These are phyloP conservation scores for Casuarius casuarius DNA, from an alignment of 2,113 vertebrate genomes.

Conservation along the genomic window DNA sequence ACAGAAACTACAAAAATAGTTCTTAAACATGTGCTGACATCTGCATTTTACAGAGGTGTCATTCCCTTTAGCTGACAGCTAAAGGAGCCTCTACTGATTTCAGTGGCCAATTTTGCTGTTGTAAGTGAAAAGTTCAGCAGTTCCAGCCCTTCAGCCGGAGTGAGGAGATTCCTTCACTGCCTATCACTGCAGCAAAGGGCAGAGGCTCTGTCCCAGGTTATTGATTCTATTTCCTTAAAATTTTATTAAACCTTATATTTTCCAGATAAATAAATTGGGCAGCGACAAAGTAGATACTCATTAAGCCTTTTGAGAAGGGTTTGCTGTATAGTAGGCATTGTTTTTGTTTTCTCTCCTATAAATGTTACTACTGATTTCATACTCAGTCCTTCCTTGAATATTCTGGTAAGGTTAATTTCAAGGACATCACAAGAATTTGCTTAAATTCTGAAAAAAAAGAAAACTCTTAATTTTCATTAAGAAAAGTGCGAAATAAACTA, in stretches of 20 bases:
- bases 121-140: not conserved
- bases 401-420: conserved; percentile 31
- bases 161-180: no score
- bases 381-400: not conserved
- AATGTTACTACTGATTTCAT: not conserved
- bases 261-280: not conserved
- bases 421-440: not conserved
- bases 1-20: not conserved
- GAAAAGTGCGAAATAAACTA: conserved; percentile 24
- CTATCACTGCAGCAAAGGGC: not conserved
- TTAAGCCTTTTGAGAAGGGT: not conserved
- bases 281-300: not conserved
- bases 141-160: not conserved
- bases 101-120: not conserved
- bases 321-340: not conserved
- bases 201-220: not conserved
- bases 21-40: not conserved
- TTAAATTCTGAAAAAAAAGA: not conserved
- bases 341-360: not conserved
- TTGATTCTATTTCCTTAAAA: not conserved
- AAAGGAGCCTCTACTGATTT: not conserved
- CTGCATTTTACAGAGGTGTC: not conserved
- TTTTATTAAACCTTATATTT: not conserved
- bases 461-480: not conserved
- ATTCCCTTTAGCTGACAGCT: not conserved